Evolutionary conservation across 2,888 invertebrate genomes (phyloP), one percentile per base, ranked within the genome.

Genomic region (Melanophora roralis): DNA sequence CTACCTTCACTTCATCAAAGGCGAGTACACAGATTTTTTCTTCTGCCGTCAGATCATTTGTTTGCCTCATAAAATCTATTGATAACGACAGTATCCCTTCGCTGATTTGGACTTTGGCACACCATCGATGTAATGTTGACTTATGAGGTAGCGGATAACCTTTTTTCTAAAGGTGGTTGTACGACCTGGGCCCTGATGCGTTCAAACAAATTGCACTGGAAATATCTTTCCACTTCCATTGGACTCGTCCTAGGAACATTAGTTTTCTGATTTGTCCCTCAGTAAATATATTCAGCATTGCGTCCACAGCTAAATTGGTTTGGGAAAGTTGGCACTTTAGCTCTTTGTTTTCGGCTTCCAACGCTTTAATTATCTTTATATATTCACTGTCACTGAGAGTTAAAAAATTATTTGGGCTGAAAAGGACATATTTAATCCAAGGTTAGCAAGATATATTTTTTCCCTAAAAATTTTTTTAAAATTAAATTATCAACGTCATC

Each of bases 1-100:
- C 40, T 11, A 60, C 43, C 32, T 62, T 62, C 62, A 62, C 47
- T n/a, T 62, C 45, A 12, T 45, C 62, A n/a, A 57, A 38, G 5
- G 36, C 38, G 2, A 57, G n/a, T 38, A 57, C 57, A 40, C 57
- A 57, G 1, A 57, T 40, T 14, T 34, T 32, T 12, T 53, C 27
- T 11, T 32, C 32, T 12, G n/a, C 12, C 12, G 38, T 12, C 40
- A 40, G 5, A 40, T 43, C 40, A 7, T n/a, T n/a, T 14, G 8
- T 12, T 11, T 53, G 12, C 2, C 32, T 14, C 53, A 53, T 53
- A 11, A 51, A 53, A 32, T 53, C 21, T 32, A 53, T 53, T 32
- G 53, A 53, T 5, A 32, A 32, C 4, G 23, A n/a, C 12, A 53
- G 32, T n/a, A 53, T n/a, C 4, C 53, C 12, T 14, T 53, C 53